Evolutionary conservation across 2,888 invertebrate species (phyloP).

Genomic region (Arge pagana): DNA sequence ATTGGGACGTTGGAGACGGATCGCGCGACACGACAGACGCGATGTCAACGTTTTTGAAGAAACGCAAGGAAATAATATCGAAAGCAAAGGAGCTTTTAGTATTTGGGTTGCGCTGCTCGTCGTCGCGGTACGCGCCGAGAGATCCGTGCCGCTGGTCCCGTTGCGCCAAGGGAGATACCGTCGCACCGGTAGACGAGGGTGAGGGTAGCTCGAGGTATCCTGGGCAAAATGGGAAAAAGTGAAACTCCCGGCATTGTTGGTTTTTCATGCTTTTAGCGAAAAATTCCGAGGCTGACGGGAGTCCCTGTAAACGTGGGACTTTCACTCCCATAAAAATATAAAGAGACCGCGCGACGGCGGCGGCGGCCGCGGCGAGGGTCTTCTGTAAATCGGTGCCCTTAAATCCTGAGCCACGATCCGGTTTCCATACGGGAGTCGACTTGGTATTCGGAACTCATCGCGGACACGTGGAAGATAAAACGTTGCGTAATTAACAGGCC

Average conservation of each 20-base stretch:
- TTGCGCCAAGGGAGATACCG: background rate
- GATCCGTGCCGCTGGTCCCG: slow-evolving; percentile 9
- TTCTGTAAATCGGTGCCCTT: slow-evolving; percentile 50
- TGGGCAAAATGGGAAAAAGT: slow-evolving; percentile 51
- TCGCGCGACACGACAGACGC: too few relatives aligned
- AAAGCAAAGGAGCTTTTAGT: too few relatives aligned
- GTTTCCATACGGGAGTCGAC: background rate
- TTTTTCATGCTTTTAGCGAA: slow-evolving; percentile 47
- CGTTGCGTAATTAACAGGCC: slow-evolving; percentile 13
- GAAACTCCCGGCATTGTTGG: slow-evolving; percentile 49
- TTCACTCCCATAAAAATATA: slow-evolving; percentile 57
- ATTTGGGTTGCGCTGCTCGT: too few relatives aligned
- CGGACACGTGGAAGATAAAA: slow-evolving; percentile 13
- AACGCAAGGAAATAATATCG: too few relatives aligned
- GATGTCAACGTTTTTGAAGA: too few relatives aligned
- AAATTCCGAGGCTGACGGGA: slow-evolving; percentile 46
- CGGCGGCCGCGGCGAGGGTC: slow-evolving; percentile 30
- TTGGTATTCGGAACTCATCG: slow-evolving; percentile 13
- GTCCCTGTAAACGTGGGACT: slow-evolving; percentile 48
- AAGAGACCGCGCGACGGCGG: slow-evolving; percentile 35
- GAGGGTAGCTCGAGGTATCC: too few relatives aligned
- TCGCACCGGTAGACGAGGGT: too few relatives aligned
- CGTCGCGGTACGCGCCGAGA: slow-evolving; percentile 16
- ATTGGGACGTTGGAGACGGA: too few relatives aligned
- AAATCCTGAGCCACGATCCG: slow-evolving; percentile 39